Evolutionary conservation across 2,888 invertebrate genomes (phyloP).

Genomic region (Eristalis intricaria): DNA sequence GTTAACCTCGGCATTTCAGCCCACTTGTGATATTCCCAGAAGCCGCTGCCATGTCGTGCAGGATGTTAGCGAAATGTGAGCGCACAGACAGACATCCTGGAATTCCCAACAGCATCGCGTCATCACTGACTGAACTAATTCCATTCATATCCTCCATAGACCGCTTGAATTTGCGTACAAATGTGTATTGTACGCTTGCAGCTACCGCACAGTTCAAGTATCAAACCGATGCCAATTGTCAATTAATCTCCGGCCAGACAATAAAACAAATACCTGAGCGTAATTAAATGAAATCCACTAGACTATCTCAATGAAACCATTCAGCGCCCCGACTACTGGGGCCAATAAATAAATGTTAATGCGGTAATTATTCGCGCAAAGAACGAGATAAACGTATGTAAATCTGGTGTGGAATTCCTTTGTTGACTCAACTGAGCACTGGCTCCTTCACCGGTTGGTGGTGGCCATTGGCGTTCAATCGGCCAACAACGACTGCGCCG

Average conservation of each 20-base stretch:
- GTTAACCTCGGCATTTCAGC: constrained; percentile 40
- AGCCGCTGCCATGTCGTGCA: background rate
- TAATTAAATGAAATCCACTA: constrained; percentile 64
- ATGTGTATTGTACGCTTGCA: background rate
- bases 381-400: constrained; percentile 61
- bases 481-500: background rate
- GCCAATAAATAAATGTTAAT: constrained; percentile 54
- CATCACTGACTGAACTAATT: background rate
- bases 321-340: constrained; percentile 1
- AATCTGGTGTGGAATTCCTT: constrained; percentile 66
- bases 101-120: constrained; percentile 14
- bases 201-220: constrained; percentile 12
- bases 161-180: constrained; percentile 8
- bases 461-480: constrained; percentile 2
- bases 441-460: constrained; percentile 24
- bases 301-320: constrained; percentile 34
- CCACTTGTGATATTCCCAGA: constrained; percentile 41
- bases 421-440: constrained; percentile 58
- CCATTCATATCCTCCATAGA: constrained; percentile 23
- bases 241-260: constrained; percentile 45
- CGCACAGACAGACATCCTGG: constrained; percentile 33
- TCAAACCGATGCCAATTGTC: constrained; percentile 40
- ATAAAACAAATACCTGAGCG: constrained; percentile 48
- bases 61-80: constrained; percentile 25
- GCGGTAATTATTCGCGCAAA: constrained; percentile 59